Base-by-base conservation (phyloP, 1,140 invertebrate genomes). In the Bathynomus jamesi region DNA sequence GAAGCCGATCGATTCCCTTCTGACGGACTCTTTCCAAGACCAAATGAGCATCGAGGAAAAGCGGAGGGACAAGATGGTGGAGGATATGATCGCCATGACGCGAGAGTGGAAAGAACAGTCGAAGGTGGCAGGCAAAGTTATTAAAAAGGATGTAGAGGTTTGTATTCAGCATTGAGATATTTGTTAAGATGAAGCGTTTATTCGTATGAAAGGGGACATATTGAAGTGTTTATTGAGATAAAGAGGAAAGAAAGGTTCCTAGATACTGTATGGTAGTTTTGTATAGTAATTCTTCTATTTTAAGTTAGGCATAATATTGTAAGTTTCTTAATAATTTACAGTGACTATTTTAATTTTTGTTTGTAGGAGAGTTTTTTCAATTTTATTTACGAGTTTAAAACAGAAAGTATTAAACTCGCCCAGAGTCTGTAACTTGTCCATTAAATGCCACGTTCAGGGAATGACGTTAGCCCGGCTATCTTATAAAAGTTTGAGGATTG, bases 81-180 rank as follows among this genome's bases (percentile, higher is more conserved):
- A 95, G 78, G 93, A 96, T 79, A 95, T 98, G 92, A 82, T 96
- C 2, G 83, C 86, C n/a, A 86, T 96, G 75, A 91, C 93, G 0
- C 88, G 87, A 68, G 94, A 87, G 80, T 86, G 96, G 28, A 95
- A 95, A 82, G 92, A 96, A 80, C 93, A 95, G 80, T 91, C 92
- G 4, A 84, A 89, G 76, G 87, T 91, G 27, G 92, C 93, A 40
- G 91, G 89, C 80, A 87, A 87, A 70, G 93, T 96, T 72, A 94
- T 97, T 60, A 90, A 87, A 80, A 89, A 89, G 75, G 94, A 97
- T 81, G 91, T 88, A 21, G 89, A 92, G 84, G 90, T 93, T 81
- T 64, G 76, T 31, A 10, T 75, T 29, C 17, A 25, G 10, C 30
- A 17, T 24, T 70, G 32, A 17, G 65, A 4, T 21, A 25, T 65